These are phyloP conservation scores for Junonia oenone DNA, from an alignment of 2,888 invertebrate genomes.

Conservation along the genomic window DNA sequence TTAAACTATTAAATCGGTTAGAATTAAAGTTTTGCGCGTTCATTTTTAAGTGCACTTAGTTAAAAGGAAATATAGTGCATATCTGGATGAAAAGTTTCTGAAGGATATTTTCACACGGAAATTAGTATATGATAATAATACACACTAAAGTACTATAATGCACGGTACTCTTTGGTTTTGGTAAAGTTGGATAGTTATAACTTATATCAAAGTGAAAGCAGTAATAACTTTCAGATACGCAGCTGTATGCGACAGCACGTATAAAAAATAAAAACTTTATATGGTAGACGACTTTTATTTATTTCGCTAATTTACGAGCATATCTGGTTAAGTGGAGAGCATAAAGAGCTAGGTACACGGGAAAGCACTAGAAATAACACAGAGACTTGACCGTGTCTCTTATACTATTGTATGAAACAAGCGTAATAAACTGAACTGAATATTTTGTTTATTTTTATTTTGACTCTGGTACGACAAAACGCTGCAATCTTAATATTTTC, in stretches of 20 bases:
- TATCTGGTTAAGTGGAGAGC: neutral
- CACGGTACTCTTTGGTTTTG: too few relatives aligned
- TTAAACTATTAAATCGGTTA: too few relatives aligned
- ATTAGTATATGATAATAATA: too few relatives aligned
- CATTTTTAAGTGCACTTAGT: too few relatives aligned
- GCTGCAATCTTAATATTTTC: too few relatives aligned
- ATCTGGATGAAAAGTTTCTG: too few relatives aligned
- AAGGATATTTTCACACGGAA: too few relatives aligned
- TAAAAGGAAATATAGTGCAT: too few relatives aligned
- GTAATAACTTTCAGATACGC: neutral
- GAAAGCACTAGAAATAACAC: slow-evolving; percentile 4
- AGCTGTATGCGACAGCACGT: neutral
- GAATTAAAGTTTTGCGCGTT: too few relatives aligned
- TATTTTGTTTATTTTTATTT: neutral
- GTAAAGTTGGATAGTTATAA: too few relatives aligned
- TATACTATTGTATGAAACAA: neutral
- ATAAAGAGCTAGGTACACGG: neutral
- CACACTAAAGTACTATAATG: too few relatives aligned
- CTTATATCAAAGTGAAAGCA: neutral
- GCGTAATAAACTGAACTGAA: neutral
- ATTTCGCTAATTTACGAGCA: slow-evolving; percentile 1
- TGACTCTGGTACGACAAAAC: neutral
- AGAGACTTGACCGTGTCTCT: neutral
- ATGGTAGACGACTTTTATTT: slow-evolving; percentile 1
- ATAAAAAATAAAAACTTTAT: neutral